A percentile compares a stretch with the other conserved stretches of the same genome.
These are phyloP conservation scores for Drosophila lacteicornis DNA, from an alignment of 1,140 invertebrate genomes.

Conservation along the genomic window DNA sequence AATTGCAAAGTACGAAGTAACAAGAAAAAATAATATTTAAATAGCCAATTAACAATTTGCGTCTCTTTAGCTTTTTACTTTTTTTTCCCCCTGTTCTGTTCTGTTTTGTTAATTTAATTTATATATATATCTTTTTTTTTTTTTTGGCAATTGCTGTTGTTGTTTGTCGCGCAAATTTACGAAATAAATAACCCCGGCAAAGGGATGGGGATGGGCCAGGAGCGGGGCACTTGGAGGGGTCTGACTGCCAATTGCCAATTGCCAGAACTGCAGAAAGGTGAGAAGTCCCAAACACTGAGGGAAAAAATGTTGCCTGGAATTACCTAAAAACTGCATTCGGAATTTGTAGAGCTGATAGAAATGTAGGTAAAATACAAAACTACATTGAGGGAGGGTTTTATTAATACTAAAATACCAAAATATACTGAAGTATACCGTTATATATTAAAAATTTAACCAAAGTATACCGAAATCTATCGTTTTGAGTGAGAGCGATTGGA, in stretches of 20 bases:
- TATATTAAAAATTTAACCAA: too few relatives aligned
- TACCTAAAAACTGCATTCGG: not conserved
- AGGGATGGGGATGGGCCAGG: not conserved
- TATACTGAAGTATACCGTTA: too few relatives aligned
- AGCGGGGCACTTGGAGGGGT: not conserved
- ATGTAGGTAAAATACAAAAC: not conserved
- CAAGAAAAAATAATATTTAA: constrained; percentile 54
- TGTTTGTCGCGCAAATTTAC: constrained; percentile 41
- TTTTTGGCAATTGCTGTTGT: constrained; percentile 29
- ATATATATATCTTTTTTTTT: not conserved
- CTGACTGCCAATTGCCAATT: constrained; percentile 18
- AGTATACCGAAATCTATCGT: not conserved
- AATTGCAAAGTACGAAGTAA: constrained; percentile 32
- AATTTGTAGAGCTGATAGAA: not conserved
- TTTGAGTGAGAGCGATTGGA: too few relatives aligned
- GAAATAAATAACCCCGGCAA: constrained; percentile 26
- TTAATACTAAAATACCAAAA: not conserved
- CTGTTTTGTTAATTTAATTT: constrained; percentile 25
- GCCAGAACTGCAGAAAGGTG: constrained; percentile 53
- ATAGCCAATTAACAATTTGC: constrained; percentile 78
- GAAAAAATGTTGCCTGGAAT: not conserved
- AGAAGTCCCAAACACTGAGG: constrained; percentile 24
- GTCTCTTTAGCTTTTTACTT: constrained; percentile 42
- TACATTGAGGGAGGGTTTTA: too few relatives aligned
- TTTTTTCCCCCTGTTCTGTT: not conserved